Evolutionary conservation across 2,888 invertebrate genomes (phyloP).

Genomic region (Dryocosmus kuriphilus): DNA sequence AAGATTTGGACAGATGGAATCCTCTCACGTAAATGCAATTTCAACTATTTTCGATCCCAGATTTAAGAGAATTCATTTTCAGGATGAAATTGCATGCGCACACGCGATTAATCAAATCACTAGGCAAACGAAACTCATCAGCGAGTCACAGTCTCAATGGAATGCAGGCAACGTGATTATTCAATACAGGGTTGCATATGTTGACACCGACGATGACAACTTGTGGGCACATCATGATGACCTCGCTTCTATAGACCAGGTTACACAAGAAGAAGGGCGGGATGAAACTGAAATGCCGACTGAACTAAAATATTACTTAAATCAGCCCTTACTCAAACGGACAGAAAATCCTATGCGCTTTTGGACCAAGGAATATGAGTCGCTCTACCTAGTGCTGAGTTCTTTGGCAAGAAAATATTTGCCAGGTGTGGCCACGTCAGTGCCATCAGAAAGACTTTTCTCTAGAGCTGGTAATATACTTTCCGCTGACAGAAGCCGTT

Average conservation of each 20-base stretch:
- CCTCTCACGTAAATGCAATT: conserved; percentile 33
- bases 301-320: conserved; percentile 48
- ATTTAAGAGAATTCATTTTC: conserved; percentile 49
- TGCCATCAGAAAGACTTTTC: no score
- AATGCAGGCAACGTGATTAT: not conserved
- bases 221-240: conserved; percentile 4
- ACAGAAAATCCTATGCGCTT: no score
- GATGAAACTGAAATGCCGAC: conserved; percentile 50
- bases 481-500: no score
- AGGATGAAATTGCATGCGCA: conserved; percentile 44
- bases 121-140: not conserved
- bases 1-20: conserved; percentile 48
- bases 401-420: no score
- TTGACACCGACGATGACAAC: no score
- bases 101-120: conserved; percentile 45
- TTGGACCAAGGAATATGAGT: no score
- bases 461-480: no score
- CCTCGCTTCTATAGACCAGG: conserved; percentile 43
- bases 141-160: not conserved
- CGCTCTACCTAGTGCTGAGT: no score
- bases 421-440: no score
- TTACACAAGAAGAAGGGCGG: conserved; percentile 45
- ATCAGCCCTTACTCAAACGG: no score
- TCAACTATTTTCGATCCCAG: conserved; percentile 49
- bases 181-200: no score